Base-by-base conservation (phyloP, 2,797 vertebrate species). In the Pseudomugil gertrudae region DNA sequence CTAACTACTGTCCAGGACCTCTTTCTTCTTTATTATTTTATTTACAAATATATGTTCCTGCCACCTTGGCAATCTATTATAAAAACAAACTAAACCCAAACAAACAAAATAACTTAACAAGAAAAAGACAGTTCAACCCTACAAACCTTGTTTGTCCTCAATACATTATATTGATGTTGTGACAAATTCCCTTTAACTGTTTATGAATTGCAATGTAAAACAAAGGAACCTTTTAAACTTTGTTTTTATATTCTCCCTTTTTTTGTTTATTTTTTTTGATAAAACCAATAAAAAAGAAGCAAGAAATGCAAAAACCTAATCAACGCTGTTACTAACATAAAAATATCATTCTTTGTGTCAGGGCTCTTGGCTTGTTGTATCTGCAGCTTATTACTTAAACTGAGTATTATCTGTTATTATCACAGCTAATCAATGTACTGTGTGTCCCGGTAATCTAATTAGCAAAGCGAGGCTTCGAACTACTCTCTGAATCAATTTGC, bases 371-470 rank as follows among this genome's bases (percentile, higher is more conserved):
- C 45, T 50, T 65, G 67, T 83, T 81, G 60, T 61, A 66, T 80
- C 68, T 69, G 55, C 60, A 66, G 32, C 36, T 80, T 74, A 75
- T 78, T 62, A 68, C 61, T 66, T 66, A 51, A 83, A 81, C 66
- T 59, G 43, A 69, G 74, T 51, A 82, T 80, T 51, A 72, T 81
- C 70, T 65, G 52, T 77, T 79, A 80, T 78, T 70, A 84, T 81
- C 75, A 52, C 64, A 40, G 36, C 64, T 79, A 83, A 86, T 90
- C 76, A 76, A 38, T 83, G 72, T 38, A 50, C 74, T 66, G 58
- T 69, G 58, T 74, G 63, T 71, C 63, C 56, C 67, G 48, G 48
- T 81, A 85, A 83, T 80, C 74, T 52, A 80, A 84, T 86, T 66
- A 83, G 27, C 61, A 74, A 64, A 11, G 48, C 35, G 45, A 40